phyloP scores from a whole-genome alignment of 2,797 vertebrate genomes.

The Xenopus petersii region DNA sequence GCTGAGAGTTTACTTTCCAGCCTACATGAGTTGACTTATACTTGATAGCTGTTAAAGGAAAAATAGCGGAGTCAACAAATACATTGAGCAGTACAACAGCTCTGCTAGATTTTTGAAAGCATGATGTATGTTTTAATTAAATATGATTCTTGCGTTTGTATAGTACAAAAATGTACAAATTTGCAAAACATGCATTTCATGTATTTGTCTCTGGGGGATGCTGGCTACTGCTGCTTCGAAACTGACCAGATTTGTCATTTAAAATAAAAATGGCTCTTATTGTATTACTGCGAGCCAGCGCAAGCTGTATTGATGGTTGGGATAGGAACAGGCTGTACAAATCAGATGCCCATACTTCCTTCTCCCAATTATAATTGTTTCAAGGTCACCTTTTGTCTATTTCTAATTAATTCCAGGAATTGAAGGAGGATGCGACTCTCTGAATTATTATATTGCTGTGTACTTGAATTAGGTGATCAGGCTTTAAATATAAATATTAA shows the following conservation, averaged over 20 bases:
- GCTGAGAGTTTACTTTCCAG: too few relatives aligned
- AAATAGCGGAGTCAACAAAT: neutral
- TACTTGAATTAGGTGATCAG: too few relatives aligned
- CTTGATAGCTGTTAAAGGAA: too few relatives aligned
- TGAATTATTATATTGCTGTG: too few relatives aligned
- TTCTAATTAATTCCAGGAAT: neutral
- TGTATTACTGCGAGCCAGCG: conserved; percentile 15
- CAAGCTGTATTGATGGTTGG: conserved; percentile 31
- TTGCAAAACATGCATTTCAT: conserved; percentile 10
- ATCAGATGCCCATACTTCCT: conserved; percentile 16
- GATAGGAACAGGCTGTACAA: conserved; percentile 30
- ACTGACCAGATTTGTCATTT: conserved; percentile 32
- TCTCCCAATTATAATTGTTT: conserved; percentile 1
- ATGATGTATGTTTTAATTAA: conserved; percentile 29
- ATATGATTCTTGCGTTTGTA: conserved; percentile 11
- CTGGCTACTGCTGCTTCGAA: conserved; percentile 17
- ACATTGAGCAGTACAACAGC: neutral
- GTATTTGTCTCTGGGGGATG: conserved; percentile 14
- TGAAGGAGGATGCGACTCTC: too few relatives aligned
- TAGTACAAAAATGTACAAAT: conserved; percentile 15
- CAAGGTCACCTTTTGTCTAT: neutral
- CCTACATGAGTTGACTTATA: too few relatives aligned
- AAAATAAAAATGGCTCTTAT: conserved; percentile 34
- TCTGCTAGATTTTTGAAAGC: neutral
- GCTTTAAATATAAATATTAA: too few relatives aligned